phyloP scores from a whole-genome alignment of 2,797 vertebrate species.

The Catamblyrhynchus diadema region DNA sequence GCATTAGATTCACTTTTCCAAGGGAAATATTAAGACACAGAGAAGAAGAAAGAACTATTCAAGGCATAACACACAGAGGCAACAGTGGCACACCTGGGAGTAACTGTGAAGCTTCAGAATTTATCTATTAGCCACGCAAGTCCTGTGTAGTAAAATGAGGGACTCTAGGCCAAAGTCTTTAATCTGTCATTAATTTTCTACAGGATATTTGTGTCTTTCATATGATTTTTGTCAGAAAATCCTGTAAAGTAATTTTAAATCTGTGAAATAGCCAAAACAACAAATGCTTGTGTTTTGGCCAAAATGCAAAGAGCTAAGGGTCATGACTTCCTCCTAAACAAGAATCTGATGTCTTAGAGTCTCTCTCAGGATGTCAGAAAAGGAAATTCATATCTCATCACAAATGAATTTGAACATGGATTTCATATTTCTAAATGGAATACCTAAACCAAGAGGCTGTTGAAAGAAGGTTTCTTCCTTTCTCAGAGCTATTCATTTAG shows the following conservation, averaged over 20 bases:
- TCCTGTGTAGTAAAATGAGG: background rate
- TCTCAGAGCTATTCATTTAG: background rate
- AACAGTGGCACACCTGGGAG: background rate
- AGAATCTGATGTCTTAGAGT: background rate
- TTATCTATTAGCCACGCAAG: background rate
- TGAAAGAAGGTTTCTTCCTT: background rate
- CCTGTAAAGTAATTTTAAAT: background rate
- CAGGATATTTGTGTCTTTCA: background rate
- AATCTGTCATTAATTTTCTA: background rate
- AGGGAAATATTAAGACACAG: background rate
- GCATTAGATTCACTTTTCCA: background rate
- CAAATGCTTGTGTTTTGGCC: background rate
- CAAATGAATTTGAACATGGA: background rate
- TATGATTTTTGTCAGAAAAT: background rate
- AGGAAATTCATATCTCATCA: background rate
- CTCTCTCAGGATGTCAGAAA: background rate
- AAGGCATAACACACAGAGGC: background rate
- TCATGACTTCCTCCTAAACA: background rate
- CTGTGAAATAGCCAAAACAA: background rate
- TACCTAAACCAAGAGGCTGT: background rate
- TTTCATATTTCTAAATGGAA: background rate
- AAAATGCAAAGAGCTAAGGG: background rate
- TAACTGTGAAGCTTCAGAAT: background rate
- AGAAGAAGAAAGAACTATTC: background rate
- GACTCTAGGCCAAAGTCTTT: background rate